phyloP scores from a whole-genome alignment of 2,113 vertebrate genomes.

The Syrmaticus mikado region DNA sequence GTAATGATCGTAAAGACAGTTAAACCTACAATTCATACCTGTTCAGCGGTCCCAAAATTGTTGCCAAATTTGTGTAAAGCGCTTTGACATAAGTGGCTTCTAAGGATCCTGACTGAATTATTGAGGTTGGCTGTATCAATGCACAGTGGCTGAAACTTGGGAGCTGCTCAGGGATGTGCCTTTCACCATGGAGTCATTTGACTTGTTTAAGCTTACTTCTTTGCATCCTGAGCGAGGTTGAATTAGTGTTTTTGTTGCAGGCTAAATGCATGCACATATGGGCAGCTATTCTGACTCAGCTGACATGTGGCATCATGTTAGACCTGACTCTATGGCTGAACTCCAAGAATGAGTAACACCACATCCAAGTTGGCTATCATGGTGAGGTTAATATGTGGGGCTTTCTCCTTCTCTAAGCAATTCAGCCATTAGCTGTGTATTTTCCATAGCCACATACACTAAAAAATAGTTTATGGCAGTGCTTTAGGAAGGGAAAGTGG shows the following conservation, averaged over 20 bases:
- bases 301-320: neutral
- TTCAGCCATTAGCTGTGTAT: neutral
- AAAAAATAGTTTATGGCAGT: slow-evolving; percentile 40
- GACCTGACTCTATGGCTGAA: neutral
- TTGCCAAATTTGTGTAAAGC: neutral
- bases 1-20: neutral
- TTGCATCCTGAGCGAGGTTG: neutral
- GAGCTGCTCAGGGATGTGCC: accelerated
- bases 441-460: slow-evolving; percentile 18
- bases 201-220: neutral
- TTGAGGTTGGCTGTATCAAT: neutral
- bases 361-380: neutral
- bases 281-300: neutral
- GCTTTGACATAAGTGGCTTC: neutral
- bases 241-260: neutral
- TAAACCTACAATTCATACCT: neutral
- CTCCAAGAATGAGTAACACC: neutral
- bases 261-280: neutral
- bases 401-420: neutral
- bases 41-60: neutral
- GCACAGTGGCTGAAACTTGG: neutral
- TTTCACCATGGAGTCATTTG: neutral
- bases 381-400: neutral
- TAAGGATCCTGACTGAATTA: neutral
- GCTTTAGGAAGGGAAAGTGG: neutral